These are phyloP conservation scores for Acrossocheilus fasciatus DNA, from an alignment of 2,797 vertebrate species.

Conservation along the genomic window DNA sequence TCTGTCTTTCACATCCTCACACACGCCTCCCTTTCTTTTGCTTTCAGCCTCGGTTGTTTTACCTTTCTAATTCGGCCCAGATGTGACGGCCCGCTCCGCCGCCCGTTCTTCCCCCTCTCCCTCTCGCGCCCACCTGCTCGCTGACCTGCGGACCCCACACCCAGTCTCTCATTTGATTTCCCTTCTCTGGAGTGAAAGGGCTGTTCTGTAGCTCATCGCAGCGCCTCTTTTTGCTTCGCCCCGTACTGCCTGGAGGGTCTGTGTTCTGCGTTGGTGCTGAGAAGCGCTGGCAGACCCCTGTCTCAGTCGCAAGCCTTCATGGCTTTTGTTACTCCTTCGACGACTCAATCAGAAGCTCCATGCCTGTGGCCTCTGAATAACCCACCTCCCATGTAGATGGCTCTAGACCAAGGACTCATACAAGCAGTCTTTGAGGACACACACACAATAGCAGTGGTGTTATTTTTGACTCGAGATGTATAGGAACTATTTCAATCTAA, in stretches of 20 bases:
- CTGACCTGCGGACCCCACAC: constrained; percentile 76
- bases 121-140: constrained; percentile 83
- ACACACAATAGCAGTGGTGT: constrained; percentile 17
- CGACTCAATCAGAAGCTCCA: constrained; percentile 67
- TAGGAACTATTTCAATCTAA: constrained; percentile 14
- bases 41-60: constrained; percentile 82
- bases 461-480: neutral
- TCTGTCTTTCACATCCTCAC: constrained; percentile 81
- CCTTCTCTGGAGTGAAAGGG: constrained; percentile 76
- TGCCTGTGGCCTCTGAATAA: constrained; percentile 63
- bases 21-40: constrained; percentile 68
- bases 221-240: constrained; percentile 54
- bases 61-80: constrained; percentile 90
- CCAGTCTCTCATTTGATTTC: constrained; percentile 76
- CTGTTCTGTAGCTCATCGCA: constrained; percentile 74
- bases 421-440: constrained; percentile 21
- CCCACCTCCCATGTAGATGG: constrained; percentile 68
- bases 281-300: constrained; percentile 63
- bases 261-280: constrained; percentile 65
- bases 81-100: constrained; percentile 76
- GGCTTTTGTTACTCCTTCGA: constrained; percentile 68
- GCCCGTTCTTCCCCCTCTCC: constrained; percentile 70
- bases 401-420: constrained; percentile 56
- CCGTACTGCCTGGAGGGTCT: constrained; percentile 71
- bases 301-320: constrained; percentile 59